Evolutionary conservation across 2,113 vertebrate species (phyloP).

Genomic region (Atherinomorus stipes): DNA sequence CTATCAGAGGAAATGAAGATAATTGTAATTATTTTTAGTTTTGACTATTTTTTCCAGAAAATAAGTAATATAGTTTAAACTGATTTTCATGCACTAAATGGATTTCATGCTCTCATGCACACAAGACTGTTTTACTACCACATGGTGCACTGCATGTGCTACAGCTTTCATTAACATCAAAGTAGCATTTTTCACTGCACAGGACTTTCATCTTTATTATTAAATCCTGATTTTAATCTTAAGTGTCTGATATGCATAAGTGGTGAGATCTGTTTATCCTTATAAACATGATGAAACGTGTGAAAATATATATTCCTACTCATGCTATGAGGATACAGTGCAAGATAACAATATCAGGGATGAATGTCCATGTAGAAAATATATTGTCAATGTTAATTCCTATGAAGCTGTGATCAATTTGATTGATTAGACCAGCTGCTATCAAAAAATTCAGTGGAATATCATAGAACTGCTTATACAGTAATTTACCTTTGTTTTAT

Average conservation of each 20-base stretch:
- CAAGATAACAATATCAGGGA: background rate
- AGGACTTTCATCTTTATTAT: too few relatives aligned
- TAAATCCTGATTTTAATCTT: background rate
- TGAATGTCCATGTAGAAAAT: conserved; percentile 3
- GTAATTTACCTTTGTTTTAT: background rate
- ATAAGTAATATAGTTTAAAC: background rate
- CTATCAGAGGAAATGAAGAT: background rate
- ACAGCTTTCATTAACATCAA: background rate
- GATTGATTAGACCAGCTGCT: conserved; percentile 2
- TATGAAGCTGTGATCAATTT: conserved; percentile 19
- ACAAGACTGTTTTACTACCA: background rate
- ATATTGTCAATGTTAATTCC: conserved; percentile 11
- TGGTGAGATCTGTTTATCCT: background rate
- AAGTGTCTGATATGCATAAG: background rate
- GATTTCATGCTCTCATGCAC: background rate
- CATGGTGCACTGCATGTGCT: conserved; percentile 1
- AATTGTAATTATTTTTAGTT: background rate
- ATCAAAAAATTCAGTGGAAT: background rate
- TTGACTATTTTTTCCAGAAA: background rate
- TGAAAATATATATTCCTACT: conserved; percentile 1
- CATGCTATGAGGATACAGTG: background rate
- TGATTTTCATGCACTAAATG: conserved; percentile 1
- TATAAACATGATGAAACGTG: background rate
- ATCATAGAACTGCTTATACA: background rate
- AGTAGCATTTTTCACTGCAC: too few relatives aligned